Conservation (phyloP, 2,113 vertebrate species). For the Guaruba guarouba region DNA sequence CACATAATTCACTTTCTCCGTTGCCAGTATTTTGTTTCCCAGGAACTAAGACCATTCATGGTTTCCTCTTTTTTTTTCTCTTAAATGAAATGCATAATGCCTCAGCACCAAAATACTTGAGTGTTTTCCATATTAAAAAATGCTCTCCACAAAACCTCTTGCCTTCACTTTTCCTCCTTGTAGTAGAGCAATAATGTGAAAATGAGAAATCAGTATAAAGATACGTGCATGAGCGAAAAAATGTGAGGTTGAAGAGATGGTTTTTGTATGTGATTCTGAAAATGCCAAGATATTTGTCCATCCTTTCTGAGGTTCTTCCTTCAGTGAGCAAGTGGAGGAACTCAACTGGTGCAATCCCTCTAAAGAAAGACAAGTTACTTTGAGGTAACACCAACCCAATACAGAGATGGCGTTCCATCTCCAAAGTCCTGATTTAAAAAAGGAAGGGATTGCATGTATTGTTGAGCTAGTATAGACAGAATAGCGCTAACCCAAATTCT, state of each 20-base stretch:
- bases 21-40: conserved; percentile 24
- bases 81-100: conserved; percentile 23
- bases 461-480: not conserved
- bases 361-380: not conserved
- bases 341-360: not conserved
- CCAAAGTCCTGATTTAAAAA: not conserved
- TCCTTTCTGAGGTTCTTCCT: not conserved
- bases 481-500: not conserved
- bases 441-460: not conserved
- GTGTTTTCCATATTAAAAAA: not conserved
- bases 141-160: not conserved
- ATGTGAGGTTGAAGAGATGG: not conserved
- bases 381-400: not conserved
- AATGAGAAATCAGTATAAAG: not conserved
- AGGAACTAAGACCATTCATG: conserved; percentile 16
- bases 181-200: not conserved
- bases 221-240: rapidly evolving
- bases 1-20: conserved; percentile 21
- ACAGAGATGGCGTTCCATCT: not conserved
- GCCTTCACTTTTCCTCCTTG: not conserved
- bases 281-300: not conserved
- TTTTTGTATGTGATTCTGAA: not conserved
- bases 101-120: conserved; percentile 2
- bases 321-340: not conserved
- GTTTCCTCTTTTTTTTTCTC: conserved; percentile 7